Base-by-base conservation (phyloP, 1,140 invertebrate genomes). In the Eubasilissa regina region DNA sequence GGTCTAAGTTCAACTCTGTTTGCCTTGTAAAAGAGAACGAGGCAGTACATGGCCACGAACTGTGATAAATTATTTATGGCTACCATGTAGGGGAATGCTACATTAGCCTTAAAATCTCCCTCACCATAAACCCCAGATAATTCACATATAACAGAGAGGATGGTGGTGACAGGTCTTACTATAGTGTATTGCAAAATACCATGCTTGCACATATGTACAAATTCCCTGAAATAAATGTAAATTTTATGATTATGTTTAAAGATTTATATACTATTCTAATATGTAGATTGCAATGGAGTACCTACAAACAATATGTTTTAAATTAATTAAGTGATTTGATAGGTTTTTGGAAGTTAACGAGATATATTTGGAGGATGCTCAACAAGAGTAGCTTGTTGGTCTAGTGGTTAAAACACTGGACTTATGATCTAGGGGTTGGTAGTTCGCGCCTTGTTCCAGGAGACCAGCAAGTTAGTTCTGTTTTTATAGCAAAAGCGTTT, bases 111-210 rank as follows among this genome's bases (percentile, higher is more conserved):
- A 85, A 98, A 98, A 85, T 97, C 93, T 81, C 97, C 97, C 87
- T 98, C 97, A 15, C 95, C 94, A 86, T 99, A 98, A 0, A 97
- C 95, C 60, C 93, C 93, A 84, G 91, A 92, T 35, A 96, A 84
- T 87, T 97, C 95, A 89, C 95, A 97, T 82, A 98, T 94, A 85
- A 98, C 94, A 78, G 97, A 95, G 85, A 98, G 93, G 45, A 95
- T 90, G 81, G 97, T 97, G 55, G 96, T 97, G 70, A 97, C 87
- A 55, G 97, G 96, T 83, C 97, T 90, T 43, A 98, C 93, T 56
- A 97, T 92, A 47, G 96, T 97, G 84, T 98, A 99, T 86, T 99
- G 97, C 8, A 99, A 87, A 85, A 98, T 98, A 45, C 97, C 97
- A 91, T 98, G 97, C 89, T 98, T 98, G 86, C 97, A 98, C 84